Evolutionary conservation across 2,113 vertebrate genomes (phyloP).

Genomic region (Rattus rattus): DNA sequence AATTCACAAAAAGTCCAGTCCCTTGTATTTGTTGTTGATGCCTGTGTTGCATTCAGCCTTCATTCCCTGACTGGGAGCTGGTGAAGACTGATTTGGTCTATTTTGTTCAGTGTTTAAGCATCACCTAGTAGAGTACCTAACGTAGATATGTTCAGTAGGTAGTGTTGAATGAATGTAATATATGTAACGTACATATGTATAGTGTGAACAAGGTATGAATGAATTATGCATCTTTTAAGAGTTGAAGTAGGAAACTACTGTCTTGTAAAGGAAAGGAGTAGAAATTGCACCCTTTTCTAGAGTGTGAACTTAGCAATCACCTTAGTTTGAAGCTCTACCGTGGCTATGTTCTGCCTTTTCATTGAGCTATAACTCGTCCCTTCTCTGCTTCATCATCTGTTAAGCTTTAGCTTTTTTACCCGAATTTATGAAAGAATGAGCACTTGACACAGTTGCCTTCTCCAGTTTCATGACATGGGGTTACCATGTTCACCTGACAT

Average conservation of each 20-base stretch:
- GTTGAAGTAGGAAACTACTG: background rate
- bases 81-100: background rate
- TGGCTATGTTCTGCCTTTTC: background rate
- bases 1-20: background rate
- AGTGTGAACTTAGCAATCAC: background rate
- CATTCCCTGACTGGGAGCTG: background rate
- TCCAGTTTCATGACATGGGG: background rate
- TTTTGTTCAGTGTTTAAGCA: background rate
- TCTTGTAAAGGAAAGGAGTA: background rate
- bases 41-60: background rate
- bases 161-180: background rate
- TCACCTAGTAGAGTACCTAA: background rate
- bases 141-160: background rate
- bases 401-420: slow-evolving; percentile 34
- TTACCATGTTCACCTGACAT: background rate
- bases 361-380: background rate
- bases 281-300: background rate
- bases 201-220: background rate
- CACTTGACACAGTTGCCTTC: background rate
- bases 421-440: background rate
- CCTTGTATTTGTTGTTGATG: background rate
- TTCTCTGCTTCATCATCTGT: background rate
- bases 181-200: background rate
- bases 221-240: background rate
- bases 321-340: background rate